A percentile compares a stretch with the other conserved stretches of the same genome.
Conservation (phyloP, 2,113 vertebrate genomes). For the Gyps fulvus region DNA sequence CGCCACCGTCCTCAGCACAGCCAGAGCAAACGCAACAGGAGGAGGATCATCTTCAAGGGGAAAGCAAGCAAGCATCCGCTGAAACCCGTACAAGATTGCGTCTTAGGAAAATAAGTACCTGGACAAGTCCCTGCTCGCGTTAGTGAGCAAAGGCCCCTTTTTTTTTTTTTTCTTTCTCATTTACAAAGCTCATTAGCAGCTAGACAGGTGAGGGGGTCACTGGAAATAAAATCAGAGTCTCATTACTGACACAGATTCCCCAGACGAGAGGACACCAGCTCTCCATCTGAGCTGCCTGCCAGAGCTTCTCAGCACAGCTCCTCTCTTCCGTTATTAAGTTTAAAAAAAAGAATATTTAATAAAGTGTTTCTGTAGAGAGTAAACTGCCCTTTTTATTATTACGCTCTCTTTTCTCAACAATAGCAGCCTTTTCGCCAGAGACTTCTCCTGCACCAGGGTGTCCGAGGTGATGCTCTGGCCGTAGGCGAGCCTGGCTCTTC, state of each 20-base stretch:
- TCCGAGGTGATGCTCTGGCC: neutral
- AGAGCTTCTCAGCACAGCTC: neutral
- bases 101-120: neutral
- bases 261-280: neutral
- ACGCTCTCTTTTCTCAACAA: neutral
- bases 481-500: neutral
- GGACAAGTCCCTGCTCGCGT: neutral
- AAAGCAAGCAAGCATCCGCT: neutral
- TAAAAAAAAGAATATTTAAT: constrained; percentile 8
- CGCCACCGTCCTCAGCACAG: accelerated
- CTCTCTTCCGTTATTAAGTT: neutral
- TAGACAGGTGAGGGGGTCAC: neutral
- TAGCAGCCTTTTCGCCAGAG: neutral
- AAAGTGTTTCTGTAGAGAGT: constrained; percentile 10
- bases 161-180: neutral
- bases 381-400: constrained; percentile 33
- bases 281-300: neutral
- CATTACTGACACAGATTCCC: neutral
- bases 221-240: neutral
- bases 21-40: accelerated
- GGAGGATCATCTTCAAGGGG: neutral
- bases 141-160: neutral
- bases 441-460: neutral
- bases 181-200: constrained; percentile 5
- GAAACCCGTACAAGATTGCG: accelerated